Conservation (phyloP, 2,888 invertebrate species). For the Nomada ruficornis region DNA sequence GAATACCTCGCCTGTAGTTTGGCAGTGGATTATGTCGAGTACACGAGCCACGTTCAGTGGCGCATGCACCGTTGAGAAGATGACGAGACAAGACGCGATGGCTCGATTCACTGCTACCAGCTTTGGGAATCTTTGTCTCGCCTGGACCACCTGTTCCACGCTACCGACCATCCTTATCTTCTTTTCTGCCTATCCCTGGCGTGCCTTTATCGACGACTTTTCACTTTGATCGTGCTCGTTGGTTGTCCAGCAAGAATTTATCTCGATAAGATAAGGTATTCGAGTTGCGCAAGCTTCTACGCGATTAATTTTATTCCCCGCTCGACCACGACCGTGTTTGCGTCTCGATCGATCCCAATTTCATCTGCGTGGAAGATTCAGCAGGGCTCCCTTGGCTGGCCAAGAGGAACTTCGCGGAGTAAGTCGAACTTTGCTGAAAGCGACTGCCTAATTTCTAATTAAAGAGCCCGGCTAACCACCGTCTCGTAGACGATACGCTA, state of each 20-base stretch:
- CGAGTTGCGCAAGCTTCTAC: too few species aligned
- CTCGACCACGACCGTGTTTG: too few species aligned
- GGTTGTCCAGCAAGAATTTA: too few species aligned
- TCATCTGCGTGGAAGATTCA: slow-evolving; percentile 65
- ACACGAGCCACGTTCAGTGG: slow-evolving; percentile 34
- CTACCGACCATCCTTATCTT: slow-evolving; percentile 37
- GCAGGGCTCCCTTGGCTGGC: slow-evolving; percentile 12
- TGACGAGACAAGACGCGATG: slow-evolving; percentile 56
- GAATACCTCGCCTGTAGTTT: neutral
- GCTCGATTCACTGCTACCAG: slow-evolving; percentile 59
- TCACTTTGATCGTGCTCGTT: neutral
- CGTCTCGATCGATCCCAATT: slow-evolving; percentile 63
- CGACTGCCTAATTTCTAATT: slow-evolving; percentile 69
- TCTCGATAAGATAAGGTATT: too few species aligned
- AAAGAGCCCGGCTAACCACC: slow-evolving; percentile 59
- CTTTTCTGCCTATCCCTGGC: neutral
- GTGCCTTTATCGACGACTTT: neutral
- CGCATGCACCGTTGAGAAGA: slow-evolving; percentile 43
- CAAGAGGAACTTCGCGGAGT: slow-evolving; percentile 33
- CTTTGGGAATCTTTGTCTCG: slow-evolving; percentile 14
- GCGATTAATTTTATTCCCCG: too few species aligned
- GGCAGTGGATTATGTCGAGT: slow-evolving; percentile 43
- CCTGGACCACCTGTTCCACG: slow-evolving; percentile 58
- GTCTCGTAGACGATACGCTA: slow-evolving; percentile 53
- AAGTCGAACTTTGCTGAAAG: slow-evolving; percentile 49